phyloP scores from a whole-genome alignment of 2,888 invertebrate species.

The Acanthococcus lagerstroemiae region DNA sequence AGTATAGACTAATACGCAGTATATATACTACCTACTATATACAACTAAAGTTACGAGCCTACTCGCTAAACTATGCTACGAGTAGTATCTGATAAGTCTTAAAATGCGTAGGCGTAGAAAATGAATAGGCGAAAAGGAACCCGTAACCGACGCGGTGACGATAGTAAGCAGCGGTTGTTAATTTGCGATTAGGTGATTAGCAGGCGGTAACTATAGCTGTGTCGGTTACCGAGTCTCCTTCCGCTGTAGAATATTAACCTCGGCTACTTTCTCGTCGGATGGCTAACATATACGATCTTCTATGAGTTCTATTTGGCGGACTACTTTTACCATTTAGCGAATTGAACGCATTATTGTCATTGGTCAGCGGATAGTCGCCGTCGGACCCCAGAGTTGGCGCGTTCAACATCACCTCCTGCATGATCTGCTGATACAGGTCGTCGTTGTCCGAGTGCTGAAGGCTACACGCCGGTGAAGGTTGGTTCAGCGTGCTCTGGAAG shows the following conservation, averaged over 20 bases:
- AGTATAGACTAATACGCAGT: no score
- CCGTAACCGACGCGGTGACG: no score
- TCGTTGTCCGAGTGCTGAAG: constrained; percentile 32
- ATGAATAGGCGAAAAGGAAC: no score
- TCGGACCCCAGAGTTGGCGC: constrained; percentile 35
- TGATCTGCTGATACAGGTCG: constrained; percentile 36
- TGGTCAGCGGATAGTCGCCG: constrained; percentile 33
- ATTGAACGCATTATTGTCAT: constrained; percentile 12
- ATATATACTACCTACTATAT: no score
- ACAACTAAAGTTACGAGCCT: no score
- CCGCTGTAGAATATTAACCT: constrained; percentile 39
- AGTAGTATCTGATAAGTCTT: no score
- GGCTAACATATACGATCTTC: constrained; percentile 35
- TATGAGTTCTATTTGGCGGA: constrained; percentile 28
- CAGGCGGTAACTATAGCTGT: no score
- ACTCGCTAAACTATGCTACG: no score
- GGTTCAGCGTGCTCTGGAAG: constrained; percentile 29
- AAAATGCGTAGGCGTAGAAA: no score
- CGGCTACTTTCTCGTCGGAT: constrained; percentile 46
- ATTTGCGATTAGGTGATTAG: no score
- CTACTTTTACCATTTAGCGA: background rate
- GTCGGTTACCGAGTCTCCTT: background rate
- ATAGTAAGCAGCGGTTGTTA: no score
- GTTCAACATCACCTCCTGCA: constrained; percentile 37
- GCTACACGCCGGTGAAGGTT: constrained; percentile 30